Evolutionary conservation across 2,113 vertebrate genomes (phyloP).

Genomic region (Ellobius talpinus): DNA sequence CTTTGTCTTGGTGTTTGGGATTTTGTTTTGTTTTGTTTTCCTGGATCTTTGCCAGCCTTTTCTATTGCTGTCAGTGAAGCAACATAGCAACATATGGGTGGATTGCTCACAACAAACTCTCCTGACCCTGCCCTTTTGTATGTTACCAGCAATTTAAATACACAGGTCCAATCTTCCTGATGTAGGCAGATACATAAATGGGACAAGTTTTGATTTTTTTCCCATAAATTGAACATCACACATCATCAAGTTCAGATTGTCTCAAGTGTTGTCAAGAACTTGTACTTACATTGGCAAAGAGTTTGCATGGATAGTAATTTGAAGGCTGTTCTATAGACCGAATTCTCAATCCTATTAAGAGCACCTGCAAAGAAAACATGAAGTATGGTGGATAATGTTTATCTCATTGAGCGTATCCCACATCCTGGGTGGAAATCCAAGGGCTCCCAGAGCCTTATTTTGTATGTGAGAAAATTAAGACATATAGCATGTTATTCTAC

Average conservation of each 20-base stretch:
- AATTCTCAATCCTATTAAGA: slow-evolving; percentile 84
- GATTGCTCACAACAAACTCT: accelerated
- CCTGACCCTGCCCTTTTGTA: accelerated
- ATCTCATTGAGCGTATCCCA: background rate
- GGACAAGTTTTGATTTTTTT: background rate
- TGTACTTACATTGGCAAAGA: slow-evolving; percentile 89
- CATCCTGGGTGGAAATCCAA: background rate
- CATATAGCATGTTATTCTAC: background rate
- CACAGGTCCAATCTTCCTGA: background rate
- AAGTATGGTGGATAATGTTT: background rate
- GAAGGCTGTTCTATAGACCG: slow-evolving; percentile 89
- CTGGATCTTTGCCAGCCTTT: background rate
- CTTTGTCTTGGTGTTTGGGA: background rate
- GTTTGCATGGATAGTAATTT: slow-evolving; percentile 91
- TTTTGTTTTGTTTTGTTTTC: background rate
- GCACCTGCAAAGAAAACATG: slow-evolving; percentile 84
- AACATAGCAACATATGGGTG: too few relatives aligned
- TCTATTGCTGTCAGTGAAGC: background rate
- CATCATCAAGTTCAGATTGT: background rate
- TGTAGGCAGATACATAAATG: background rate
- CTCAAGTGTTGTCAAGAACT: background rate
- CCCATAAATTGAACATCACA: background rate
- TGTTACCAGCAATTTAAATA: background rate
- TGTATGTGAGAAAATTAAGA: background rate
- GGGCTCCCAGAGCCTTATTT: background rate